phyloP scores from a whole-genome alignment of 1,140 invertebrate genomes.

The Mactra quadrangularis region DNA sequence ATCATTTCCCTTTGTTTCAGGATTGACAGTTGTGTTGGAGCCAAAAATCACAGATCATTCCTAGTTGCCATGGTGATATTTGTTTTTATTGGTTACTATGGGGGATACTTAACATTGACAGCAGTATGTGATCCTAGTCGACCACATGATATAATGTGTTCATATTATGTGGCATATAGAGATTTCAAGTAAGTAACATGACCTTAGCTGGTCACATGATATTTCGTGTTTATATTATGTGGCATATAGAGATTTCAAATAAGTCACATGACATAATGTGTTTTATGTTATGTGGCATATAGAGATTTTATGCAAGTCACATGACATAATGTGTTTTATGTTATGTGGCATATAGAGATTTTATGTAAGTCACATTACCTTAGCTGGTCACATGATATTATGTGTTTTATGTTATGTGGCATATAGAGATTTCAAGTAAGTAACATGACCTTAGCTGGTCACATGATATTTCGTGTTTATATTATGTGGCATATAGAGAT shows the following conservation, averaged over 20 bases:
- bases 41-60: slow-evolving; percentile 78
- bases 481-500: no score
- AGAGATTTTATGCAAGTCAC: no score
- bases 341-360: no score
- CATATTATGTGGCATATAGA: slow-evolving; percentile 70
- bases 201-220: no score
- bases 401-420: slow-evolving; percentile 71
- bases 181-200: slow-evolving; percentile 79
- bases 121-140: slow-evolving; percentile 76
- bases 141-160: slow-evolving; percentile 66
- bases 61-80: slow-evolving; percentile 76
- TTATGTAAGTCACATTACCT: no score
- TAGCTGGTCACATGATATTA: slow-evolving; percentile 34
- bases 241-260: no score
- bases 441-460: no score
- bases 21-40: slow-evolving; percentile 80
- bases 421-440: slow-evolving; percentile 78
- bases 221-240: no score
- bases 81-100: slow-evolving; percentile 75
- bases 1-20: slow-evolving; percentile 68
- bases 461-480: no score
- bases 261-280: no score
- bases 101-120: slow-evolving; percentile 77
- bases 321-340: no score
- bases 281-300: no score